phyloP scores from a whole-genome alignment of 1,140 invertebrate genomes.

The Andrena cerasifolii region DNA sequence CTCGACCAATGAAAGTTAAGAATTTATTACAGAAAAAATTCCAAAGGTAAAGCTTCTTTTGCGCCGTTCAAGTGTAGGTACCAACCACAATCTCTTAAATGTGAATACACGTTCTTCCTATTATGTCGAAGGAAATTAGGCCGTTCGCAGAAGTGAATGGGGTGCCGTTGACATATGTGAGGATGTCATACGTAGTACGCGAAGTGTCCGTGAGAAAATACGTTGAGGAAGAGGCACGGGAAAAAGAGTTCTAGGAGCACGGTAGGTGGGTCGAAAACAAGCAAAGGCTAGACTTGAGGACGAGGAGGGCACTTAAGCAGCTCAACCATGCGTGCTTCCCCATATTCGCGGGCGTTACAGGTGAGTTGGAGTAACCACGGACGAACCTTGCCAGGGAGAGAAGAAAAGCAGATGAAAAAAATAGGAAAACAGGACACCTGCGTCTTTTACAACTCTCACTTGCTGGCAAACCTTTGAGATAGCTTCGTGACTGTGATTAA shows the following conservation, averaged over 20 bases:
- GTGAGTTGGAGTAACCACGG: conserved; percentile 44
- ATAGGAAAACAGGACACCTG: conserved; percentile 10
- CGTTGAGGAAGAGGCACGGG: conserved; percentile 47
- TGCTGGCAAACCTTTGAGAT: too few relatives aligned
- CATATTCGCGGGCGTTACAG: conserved; percentile 58
- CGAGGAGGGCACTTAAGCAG: conserved; percentile 45
- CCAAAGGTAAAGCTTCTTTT: too few relatives aligned
- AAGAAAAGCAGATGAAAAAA: conserved; percentile 10
- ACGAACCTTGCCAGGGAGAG: conserved; percentile 27
- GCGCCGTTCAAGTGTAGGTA: too few relatives aligned
- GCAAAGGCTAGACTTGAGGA: conserved; percentile 54
- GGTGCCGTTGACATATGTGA: conserved; percentile 39
- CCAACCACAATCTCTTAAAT: too few relatives aligned
- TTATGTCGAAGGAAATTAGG: conserved; percentile 14
- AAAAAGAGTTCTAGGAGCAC: conserved; percentile 19
- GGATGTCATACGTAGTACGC: conserved; percentile 39
- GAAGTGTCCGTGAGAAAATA: conserved; percentile 57
- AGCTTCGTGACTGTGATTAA: too few relatives aligned
- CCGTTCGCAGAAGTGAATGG: neutral
- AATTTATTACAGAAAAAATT: too few relatives aligned
- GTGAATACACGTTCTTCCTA: neutral
- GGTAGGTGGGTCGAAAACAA: conserved; percentile 56
- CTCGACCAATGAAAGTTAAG: too few relatives aligned
- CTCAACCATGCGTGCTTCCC: conserved; percentile 66
- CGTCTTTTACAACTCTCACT: conserved; percentile 6